These are phyloP conservation scores for Telmatochromis sp. DNA, from an alignment of 2,113 vertebrate species.

Conservation along the genomic window DNA sequence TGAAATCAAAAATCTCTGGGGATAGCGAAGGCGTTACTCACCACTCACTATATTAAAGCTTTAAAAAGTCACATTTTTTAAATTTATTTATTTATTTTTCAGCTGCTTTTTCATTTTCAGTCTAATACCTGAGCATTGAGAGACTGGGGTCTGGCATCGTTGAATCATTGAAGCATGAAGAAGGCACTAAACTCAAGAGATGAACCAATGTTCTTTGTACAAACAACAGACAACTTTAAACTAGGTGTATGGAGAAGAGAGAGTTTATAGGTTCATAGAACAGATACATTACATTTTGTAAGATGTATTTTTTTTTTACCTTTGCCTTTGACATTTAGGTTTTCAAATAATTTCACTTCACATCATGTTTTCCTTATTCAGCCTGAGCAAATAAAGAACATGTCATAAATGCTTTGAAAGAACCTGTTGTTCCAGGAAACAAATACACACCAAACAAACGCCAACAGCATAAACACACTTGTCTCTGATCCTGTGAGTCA, in stretches of 20 bases:
- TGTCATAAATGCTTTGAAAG: fast-evolving
- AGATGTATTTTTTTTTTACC: fast-evolving
- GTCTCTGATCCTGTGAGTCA: neutral
- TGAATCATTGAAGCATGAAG: neutral
- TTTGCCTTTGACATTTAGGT: neutral
- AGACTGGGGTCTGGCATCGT: neutral
- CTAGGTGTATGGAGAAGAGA: neutral
- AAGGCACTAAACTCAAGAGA: neutral
- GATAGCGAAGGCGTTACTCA: neutral
- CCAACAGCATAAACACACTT: fast-evolving
- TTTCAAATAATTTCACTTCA: neutral
- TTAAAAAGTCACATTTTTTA: fast-evolving
- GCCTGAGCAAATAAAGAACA: neutral
- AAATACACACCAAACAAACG: neutral
- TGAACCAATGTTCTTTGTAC: neutral
- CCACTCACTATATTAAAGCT: neutral
- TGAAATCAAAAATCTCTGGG: neutral
- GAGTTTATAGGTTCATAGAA: neutral
- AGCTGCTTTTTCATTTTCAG: neutral
- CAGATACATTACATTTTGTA: fast-evolving
- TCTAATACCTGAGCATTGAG: neutral
- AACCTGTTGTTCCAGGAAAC: fast-evolving
- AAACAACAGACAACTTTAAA: neutral
- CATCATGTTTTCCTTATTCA: neutral
- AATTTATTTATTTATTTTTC: fast-evolving